phyloP scores from a whole-genome alignment of 1,140 invertebrate species.

The Varroa destructor region DNA sequence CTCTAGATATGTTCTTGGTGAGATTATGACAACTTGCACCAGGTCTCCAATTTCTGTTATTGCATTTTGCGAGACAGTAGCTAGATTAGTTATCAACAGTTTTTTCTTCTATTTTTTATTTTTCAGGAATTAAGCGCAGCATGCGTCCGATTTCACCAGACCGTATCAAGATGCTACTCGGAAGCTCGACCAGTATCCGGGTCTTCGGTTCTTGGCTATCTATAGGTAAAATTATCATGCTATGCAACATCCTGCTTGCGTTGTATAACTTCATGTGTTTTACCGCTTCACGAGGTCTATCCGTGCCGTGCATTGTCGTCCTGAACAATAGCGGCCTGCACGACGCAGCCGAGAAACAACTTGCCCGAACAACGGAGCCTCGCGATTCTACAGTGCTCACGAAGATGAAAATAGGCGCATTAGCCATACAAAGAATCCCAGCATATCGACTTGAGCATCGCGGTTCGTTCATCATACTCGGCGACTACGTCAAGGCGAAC shows the following conservation, averaged over 20 bases:
- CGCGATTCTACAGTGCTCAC: constrained; percentile 27
- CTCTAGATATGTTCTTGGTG: background rate
- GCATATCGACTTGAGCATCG: constrained; percentile 50
- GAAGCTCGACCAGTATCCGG: background rate
- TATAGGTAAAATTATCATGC: constrained; percentile 32
- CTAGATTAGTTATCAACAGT: background rate
- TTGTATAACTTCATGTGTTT: constrained; percentile 35
- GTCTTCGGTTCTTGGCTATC: background rate
- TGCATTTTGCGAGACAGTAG: background rate
- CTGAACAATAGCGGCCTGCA: constrained; percentile 28
- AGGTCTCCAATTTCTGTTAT: background rate
- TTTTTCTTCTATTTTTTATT: background rate
- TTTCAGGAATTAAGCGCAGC: background rate
- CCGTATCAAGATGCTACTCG: constrained; percentile 8
- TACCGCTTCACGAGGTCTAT: constrained; percentile 27
- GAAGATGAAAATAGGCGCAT: constrained; percentile 5
- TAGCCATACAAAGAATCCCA: constrained; percentile 29
- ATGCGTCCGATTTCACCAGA: constrained; percentile 21
- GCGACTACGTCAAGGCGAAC: constrained; percentile 20
- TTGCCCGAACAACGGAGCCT: background rate
- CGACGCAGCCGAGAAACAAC: constrained; percentile 22
- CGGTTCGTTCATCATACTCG: constrained; percentile 64
- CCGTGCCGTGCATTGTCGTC: constrained; percentile 33
- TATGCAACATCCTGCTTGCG: constrained; percentile 35
- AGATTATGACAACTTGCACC: background rate